These are phyloP conservation scores for Cordilura impudica DNA, from an alignment of 2,888 invertebrate species.

Conservation along the genomic window DNA sequence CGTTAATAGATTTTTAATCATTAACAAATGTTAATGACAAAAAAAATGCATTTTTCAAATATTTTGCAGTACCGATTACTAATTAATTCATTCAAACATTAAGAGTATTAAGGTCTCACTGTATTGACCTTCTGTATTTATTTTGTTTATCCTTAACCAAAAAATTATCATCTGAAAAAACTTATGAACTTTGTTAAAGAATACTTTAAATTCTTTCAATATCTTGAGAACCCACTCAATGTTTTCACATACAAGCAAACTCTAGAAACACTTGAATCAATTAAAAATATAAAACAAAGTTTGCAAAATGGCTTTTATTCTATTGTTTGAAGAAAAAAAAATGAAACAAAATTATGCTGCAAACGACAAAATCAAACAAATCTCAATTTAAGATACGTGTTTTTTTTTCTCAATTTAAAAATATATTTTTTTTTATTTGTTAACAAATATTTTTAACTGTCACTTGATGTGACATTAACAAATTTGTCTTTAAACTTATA, in stretches of 20 bases:
- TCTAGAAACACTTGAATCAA: background rate
- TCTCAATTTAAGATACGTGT: background rate
- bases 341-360: no score
- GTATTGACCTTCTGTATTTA: no score
- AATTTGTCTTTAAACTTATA: constrained; percentile 42
- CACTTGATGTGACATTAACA: constrained; percentile 57
- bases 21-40: no score
- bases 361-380: background rate
- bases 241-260: background rate
- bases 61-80: no score
- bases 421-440: background rate
- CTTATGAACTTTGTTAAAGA: no score
- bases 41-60: no score
- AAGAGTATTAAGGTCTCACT: no score
- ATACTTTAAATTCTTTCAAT: background rate
- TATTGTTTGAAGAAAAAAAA: background rate
- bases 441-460: constrained; percentile 49
- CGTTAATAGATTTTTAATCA: no score
- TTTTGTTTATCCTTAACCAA: no score
- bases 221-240: background rate
- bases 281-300: background rate
- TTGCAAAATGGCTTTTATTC: background rate
- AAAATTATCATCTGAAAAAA: no score
- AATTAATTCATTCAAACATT: no score
- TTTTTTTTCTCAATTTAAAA: background rate